Percentiles rank a stretch among this genome's conserved stretches.
Conservation (phyloP, 1,140 invertebrate genomes). For the Lepidostoma basale region DNA sequence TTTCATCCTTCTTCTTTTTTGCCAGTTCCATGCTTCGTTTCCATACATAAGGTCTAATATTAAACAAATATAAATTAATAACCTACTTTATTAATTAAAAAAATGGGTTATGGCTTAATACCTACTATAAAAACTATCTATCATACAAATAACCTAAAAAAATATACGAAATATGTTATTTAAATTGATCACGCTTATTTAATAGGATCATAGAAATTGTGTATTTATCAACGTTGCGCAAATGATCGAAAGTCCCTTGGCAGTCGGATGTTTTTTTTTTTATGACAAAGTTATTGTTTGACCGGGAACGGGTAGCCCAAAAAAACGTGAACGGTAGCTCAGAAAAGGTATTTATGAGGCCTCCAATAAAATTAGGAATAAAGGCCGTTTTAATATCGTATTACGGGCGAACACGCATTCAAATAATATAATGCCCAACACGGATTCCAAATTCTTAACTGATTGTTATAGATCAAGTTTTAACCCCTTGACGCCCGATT, state of each 20-base stretch:
- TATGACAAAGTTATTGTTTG: neutral
- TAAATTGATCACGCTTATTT: too few species aligned
- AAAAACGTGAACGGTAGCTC: conserved; percentile 12
- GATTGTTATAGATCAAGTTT: conserved; percentile 2
- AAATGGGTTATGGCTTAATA: too few species aligned
- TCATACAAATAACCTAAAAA: too few species aligned
- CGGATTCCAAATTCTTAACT: neutral
- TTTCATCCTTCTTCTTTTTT: too few species aligned
- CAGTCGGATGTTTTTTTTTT: neutral
- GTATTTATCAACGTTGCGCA: too few species aligned
- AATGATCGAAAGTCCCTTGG: neutral
- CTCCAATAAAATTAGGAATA: conserved; percentile 24
- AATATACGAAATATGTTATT: too few species aligned
- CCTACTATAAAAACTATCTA: too few species aligned
- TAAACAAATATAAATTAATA: too few species aligned
- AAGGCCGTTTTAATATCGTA: conserved; percentile 6
- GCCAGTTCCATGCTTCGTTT: too few species aligned
- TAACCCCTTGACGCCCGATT: neutral
- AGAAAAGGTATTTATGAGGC: conserved; percentile 7
- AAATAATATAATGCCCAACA: conserved; percentile 3
- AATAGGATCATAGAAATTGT: neutral
- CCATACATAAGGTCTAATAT: too few species aligned
- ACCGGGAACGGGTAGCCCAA: neutral
- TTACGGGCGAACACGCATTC: neutral
- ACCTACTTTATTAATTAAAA: too few species aligned